Base-by-base conservation (phyloP, 2,888 invertebrate genomes). In the Cosmorhoe ocellata region DNA sequence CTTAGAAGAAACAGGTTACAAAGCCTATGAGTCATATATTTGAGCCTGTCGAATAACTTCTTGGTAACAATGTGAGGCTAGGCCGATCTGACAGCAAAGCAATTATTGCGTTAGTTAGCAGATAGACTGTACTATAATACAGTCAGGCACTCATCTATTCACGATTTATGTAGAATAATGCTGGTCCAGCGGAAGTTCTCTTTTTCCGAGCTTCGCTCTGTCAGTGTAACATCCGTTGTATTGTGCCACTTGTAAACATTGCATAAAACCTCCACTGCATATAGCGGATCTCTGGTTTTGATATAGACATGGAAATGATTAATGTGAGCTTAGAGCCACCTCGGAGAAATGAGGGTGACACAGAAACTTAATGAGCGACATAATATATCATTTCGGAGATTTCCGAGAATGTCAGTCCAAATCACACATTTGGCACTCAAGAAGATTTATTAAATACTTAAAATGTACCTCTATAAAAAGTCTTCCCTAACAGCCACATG, bases 161-260 rank as follows among this genome's bases (percentile, higher is more conserved):
- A 60, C 43, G 54, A 59, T 63, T 65, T 51, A 52, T 51, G 49
- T 52, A 56, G 64, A 66, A 64, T 63, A 61, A 62, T 59, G 48
- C 55, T 63, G 61, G 67, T 59, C 45, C 67, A 71, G 64, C 81
- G 85, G 80, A 84, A 79, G 78, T 74, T 64, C 69, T 66, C 73
- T 72, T 74, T 74, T 79, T 78, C 75, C 74, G 76, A 79, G 70
- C 69, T n/a, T 55, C 46, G 47, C 43, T 56, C 37, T 38, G 41
- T 67, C 70, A 76, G 72, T 71, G 76, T 74, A 80, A 83, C 81
- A 77, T 86, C 84, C 86, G 84, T 62, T 74, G 72, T 66, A 76
- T 85, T 84, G 78, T 84, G 63, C 61, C 58, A 69, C 63, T 71
- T 74, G 67, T 75, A 72, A 73, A 63, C 61, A 64, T 61, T 43